These are phyloP conservation scores for Hemicordylus capensis DNA, from an alignment of 2,113 vertebrate genomes.

Conservation along the genomic window DNA sequence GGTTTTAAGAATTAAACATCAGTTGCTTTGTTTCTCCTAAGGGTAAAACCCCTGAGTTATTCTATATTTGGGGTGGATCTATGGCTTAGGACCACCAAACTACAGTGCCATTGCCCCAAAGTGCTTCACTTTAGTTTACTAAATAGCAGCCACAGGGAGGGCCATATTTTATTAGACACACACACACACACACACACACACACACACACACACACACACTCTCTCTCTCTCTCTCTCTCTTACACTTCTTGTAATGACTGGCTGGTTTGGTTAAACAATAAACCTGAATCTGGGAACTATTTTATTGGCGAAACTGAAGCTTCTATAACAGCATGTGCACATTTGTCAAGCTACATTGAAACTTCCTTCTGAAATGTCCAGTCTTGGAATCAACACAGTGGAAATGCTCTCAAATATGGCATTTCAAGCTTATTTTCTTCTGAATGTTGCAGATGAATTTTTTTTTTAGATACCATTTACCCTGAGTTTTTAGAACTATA, in stretches of 20 bases:
- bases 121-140: too few relatives aligned
- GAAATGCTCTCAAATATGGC: conserved; percentile 2
- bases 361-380: conserved; percentile 10
- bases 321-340: not conserved
- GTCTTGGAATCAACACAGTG: not conserved
- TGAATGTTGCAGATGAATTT: not conserved
- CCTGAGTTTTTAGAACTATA: conserved; percentile 41
- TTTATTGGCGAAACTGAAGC: not conserved
- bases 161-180: not conserved
- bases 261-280: not conserved
- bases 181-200: too few relatives aligned
- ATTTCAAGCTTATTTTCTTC: conserved; percentile 17
- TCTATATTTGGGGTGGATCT: too few relatives aligned
- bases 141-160: too few relatives aligned
- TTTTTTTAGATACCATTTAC: conserved; percentile 34
- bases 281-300: not conserved
- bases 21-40: not conserved
- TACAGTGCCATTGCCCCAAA: too few relatives aligned
- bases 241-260: not conserved
- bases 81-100: too few relatives aligned
- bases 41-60: not conserved
- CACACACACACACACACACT: too few relatives aligned
- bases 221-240: too few relatives aligned
- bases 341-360: not conserved
- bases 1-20: too few relatives aligned